Evolutionary conservation across 2,888 invertebrate genomes (phyloP).

Genomic region (Limnephilus auricula): DNA sequence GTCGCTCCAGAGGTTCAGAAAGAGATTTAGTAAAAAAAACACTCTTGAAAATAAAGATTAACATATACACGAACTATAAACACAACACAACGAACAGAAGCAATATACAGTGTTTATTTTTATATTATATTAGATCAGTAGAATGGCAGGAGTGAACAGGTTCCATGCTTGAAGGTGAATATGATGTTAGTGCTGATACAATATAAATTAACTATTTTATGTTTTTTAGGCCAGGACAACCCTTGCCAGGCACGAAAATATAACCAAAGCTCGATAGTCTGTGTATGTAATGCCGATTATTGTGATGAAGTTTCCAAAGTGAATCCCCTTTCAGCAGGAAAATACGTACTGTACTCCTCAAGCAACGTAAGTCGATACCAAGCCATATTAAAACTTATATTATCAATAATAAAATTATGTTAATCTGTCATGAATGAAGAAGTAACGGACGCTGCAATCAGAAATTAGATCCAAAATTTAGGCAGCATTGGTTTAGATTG

Average conservation of each 20-base stretch:
- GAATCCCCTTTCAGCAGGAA: conserved; percentile 54
- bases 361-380: conserved; percentile 68
- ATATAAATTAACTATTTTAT: not conserved
- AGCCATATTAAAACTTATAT: not conserved
- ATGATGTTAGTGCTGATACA: no score
- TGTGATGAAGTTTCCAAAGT: conserved; percentile 72
- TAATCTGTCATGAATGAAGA: not conserved
- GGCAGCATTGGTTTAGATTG: not conserved
- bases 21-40: no score
- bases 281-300: conserved; percentile 73
- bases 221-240: conserved; percentile 45
- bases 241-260: conserved; percentile 59
- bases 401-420: not conserved
- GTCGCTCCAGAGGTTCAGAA: no score
- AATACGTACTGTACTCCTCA: conserved; percentile 71
- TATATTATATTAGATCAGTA: no score
- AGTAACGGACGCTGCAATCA: not conserved
- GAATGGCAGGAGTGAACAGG: no score
- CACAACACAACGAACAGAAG: no score
- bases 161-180: no score
- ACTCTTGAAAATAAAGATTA: no score
- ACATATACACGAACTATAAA: no score
- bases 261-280: conserved; percentile 69
- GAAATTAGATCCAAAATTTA: not conserved
- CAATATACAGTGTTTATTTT: no score